Evolutionary conservation across 2,888 invertebrate genomes (phyloP), one percentile per base, ranked within the genome.

Genomic region (Xestoiulus laeticollis): DNA sequence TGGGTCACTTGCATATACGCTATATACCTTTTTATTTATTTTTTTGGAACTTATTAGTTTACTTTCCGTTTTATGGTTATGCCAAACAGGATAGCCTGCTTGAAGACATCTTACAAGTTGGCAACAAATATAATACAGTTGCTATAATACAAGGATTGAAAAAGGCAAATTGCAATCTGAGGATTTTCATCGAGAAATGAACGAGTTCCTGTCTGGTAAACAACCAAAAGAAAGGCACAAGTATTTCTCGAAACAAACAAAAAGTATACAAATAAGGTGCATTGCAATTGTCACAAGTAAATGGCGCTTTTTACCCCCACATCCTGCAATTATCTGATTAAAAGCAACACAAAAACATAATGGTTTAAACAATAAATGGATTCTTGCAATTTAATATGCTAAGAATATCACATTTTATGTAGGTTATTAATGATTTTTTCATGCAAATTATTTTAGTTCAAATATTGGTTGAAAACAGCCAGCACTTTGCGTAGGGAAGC

Each of bases 71-170:
- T 78, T 78, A 30, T 30, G 78, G 78, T 78, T 78, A 78, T 14
- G 8, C 30, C 78, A 78, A 78, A 78, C 78, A 78, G 78, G 78
- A 78, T 14, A 12, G 78, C 78, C 78, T 78, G 78, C 30, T 30
- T 78, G 78, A 78, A 26, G 30, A 78, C 78, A 78, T 78, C 78
- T 78, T 78, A 78, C 78, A 78, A 78, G 78, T 78, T 78, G 78
- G 78, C 78, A 30, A 78, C 78, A 78, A 78, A 78, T 78, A 78
- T 78, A 78, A 78, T 78, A 78, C 78, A 78, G 78, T 78, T 78
- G 78, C 78, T 78, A 78, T 78, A 78, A 78, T 78, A 78, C 78
- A 78, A 78, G 30, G 78, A 78, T 78, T 78, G 78, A 78, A 30
- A 78, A 78, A 30, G 78, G 78, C 78, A 30, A 78, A 78, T 78